A percentile compares a stretch with the other conserved stretches of the same genome.
Evolutionary conservation across 1,140 invertebrate species (phyloP).

Genomic region (Chironomus striatipennis): DNA sequence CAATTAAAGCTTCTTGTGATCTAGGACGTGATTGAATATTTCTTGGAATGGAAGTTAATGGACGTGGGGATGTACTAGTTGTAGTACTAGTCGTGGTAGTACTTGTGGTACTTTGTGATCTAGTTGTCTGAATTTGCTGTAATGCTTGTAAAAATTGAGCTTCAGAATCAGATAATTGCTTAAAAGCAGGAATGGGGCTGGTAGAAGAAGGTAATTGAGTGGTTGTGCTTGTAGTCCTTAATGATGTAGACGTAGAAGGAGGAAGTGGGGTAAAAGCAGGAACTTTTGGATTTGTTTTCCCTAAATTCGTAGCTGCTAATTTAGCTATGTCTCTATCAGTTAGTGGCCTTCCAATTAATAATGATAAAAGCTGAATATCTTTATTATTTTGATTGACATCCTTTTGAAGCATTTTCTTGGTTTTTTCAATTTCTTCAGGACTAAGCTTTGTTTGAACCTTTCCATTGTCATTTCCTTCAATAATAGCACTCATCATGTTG

Average conservation of each 20-base stretch:
- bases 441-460: neutral
- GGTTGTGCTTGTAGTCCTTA: neutral
- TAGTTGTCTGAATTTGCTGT: conserved; percentile 16
- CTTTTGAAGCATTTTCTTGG: neutral
- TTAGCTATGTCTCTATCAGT: conserved; percentile 4
- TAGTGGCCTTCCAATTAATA: conserved; percentile 25
- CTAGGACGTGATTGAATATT: conserved; percentile 28
- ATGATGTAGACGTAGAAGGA: neutral
- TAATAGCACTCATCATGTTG: neutral
- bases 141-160: conserved; percentile 16
- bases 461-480: neutral
- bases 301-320: neutral
- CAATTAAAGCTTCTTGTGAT: conserved; percentile 55
- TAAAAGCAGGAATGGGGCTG: conserved; percentile 10
- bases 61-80: neutral
- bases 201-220: neutral
- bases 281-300: neutral
- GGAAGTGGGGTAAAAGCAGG: neutral
- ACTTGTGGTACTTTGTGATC: conserved; percentile 19
- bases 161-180: neutral
- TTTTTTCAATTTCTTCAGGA: neutral
- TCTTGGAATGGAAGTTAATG: neutral
- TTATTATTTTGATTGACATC: conserved; percentile 23
- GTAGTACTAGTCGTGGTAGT: conserved; percentile 3
- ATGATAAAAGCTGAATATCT: conserved; percentile 26